phyloP scores from a whole-genome alignment of 92 coral and sea anemone genomes.

The Epizoanthus scotinus region DNA sequence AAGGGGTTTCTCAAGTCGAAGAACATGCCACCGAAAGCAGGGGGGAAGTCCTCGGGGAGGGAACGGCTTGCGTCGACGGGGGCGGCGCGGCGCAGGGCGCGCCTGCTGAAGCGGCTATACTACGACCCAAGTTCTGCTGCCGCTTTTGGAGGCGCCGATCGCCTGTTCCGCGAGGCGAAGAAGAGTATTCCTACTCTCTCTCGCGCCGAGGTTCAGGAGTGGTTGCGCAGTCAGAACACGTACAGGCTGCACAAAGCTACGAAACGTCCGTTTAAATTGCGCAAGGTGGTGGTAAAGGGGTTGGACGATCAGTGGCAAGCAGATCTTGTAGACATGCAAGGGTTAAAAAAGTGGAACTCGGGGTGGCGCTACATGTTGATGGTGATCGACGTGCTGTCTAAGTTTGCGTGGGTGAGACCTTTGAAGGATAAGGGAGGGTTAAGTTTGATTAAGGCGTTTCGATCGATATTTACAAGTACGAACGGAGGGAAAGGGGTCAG shows the following conservation, averaged over 20 bases:
- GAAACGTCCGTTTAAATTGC: too few relatives aligned
- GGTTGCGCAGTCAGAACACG: too few relatives aligned
- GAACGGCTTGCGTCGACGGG: background rate
- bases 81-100: background rate
- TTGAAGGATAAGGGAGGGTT: background rate
- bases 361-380: background rate
- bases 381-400: background rate
- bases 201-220: too few relatives aligned
- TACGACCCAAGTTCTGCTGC: slow-evolving; percentile 4
- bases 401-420: background rate
- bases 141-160: background rate
- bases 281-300: slow-evolving; percentile 3
- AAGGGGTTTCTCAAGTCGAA: too few relatives aligned
- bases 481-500: too few relatives aligned
- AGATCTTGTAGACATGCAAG: slow-evolving; percentile 6
- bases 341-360: background rate
- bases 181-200: too few relatives aligned
- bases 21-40: background rate
- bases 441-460: too few relatives aligned
- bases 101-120: too few relatives aligned
- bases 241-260: too few relatives aligned
- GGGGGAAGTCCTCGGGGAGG: background rate
- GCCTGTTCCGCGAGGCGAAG: background rate
- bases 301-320: slow-evolving; percentile 17
- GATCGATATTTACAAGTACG: too few relatives aligned